Percentiles rank a stretch among this genome's conserved stretches.
These are phyloP conservation scores for Lagodon rhomboides DNA, from an alignment of 2,797 vertebrate species.

Conservation along the genomic window DNA sequence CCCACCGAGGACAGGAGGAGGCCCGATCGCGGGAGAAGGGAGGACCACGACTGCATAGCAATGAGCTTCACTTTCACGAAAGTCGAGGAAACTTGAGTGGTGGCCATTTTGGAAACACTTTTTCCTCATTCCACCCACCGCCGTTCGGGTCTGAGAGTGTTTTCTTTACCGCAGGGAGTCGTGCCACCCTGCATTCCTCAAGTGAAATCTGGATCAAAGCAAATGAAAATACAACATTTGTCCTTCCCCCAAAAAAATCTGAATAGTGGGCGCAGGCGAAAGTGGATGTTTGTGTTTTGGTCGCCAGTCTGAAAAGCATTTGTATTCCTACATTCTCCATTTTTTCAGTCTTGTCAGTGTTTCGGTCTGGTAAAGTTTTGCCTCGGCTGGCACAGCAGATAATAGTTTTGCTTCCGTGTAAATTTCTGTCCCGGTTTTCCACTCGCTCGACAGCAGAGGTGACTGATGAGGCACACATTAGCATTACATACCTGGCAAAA, in stretches of 20 bases:
- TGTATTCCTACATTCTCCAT: slow-evolving; percentile 6
- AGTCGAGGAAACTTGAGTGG: slow-evolving; percentile 53
- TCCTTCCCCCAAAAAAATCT: slow-evolving; percentile 11
- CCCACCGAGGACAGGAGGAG: slow-evolving; percentile 61
- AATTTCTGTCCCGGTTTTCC: slow-evolving; percentile 42
- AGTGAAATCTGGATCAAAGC: slow-evolving; percentile 25
- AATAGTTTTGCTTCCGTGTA: slow-evolving; percentile 50
- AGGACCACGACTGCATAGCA: slow-evolving; percentile 63
- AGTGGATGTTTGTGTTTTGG: slow-evolving; percentile 15
- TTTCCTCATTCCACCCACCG: slow-evolving; percentile 19
- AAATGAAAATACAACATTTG: slow-evolving; percentile 26
- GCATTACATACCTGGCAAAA: slow-evolving; percentile 53
- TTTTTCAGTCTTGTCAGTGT: background rate
- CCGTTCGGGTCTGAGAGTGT: slow-evolving; percentile 5
- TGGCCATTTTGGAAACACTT: slow-evolving; percentile 54
- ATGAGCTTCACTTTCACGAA: slow-evolving; percentile 64
- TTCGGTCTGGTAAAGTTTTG: slow-evolving; percentile 30
- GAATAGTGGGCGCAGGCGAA: slow-evolving; percentile 18
- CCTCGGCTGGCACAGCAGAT: slow-evolving; percentile 49
- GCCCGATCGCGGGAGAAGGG: slow-evolving; percentile 55
- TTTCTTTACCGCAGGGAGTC: slow-evolving; percentile 15
- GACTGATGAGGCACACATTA: slow-evolving; percentile 57
- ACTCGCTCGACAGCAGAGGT: slow-evolving; percentile 21
- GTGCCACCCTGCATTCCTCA: slow-evolving; percentile 19
- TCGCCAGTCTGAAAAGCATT: slow-evolving; percentile 8